phyloP scores from a whole-genome alignment of 2,113 vertebrate species.

The Solenodon paradoxus region DNA sequence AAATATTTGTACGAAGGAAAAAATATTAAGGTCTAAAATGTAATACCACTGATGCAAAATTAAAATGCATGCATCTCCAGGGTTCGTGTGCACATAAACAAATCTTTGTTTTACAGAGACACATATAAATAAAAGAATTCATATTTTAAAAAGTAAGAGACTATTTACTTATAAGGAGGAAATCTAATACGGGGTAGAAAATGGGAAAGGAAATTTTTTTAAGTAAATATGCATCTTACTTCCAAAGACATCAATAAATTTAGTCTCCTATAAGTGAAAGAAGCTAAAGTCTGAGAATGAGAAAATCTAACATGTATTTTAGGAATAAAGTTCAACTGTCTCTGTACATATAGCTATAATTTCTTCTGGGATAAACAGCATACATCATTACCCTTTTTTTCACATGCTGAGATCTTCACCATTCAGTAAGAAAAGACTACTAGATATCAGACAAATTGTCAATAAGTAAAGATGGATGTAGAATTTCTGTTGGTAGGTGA shows the following conservation, averaged over 20 bases:
- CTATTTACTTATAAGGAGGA: not conserved
- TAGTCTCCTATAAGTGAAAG: not conserved
- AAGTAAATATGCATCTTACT: not conserved
- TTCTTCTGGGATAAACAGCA: not conserved
- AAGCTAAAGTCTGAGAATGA: not conserved
- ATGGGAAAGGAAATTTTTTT: not conserved
- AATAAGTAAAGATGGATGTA: not conserved
- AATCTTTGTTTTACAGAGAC: not conserved
- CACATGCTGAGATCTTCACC: not conserved
- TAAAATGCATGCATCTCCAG: not conserved
- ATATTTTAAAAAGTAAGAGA: not conserved
- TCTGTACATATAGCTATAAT: not conserved
- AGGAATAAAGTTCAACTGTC: not conserved
- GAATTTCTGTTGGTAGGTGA: not conserved
- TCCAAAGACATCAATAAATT: not conserved
- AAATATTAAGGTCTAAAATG: not conserved
- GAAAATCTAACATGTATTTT: slow-evolving; percentile 9
- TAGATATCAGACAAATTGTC: not conserved
- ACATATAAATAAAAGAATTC: not conserved
- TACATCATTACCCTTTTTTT: not conserved
- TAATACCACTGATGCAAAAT: not conserved
- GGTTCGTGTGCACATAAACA: not conserved
- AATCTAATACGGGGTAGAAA: not conserved
- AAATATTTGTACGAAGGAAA: not conserved
- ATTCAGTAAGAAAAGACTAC: not conserved